Conservation (phyloP, 2,888 invertebrate species). For the Tetragonula carbonaria region DNA sequence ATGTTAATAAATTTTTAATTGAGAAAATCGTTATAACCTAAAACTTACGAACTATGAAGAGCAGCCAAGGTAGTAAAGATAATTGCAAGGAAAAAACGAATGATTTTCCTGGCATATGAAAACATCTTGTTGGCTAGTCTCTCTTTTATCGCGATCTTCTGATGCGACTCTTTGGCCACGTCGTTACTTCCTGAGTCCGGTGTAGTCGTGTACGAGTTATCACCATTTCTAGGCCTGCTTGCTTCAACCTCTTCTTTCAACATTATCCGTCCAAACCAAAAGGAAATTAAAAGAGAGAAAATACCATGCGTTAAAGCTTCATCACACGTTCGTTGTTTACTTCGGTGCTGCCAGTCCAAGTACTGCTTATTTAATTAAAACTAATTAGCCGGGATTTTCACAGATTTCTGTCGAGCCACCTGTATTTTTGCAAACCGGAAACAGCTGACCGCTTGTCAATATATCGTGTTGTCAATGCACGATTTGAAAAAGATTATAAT, state of each 20-base stretch:
- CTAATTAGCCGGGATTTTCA: conserved; percentile 66
- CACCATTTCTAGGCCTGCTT: conserved; percentile 78
- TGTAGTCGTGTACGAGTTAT: conserved; percentile 71
- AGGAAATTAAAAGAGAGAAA: conserved; percentile 44
- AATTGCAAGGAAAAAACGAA: conserved; percentile 87
- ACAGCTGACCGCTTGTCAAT: conserved; percentile 66
- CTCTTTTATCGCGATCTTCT: conserved; percentile 74
- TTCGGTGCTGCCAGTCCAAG: conserved; percentile 1
- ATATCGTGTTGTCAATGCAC: conserved; percentile 41
- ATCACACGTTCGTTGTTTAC: conserved; percentile 52
- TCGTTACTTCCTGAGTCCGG: conserved; percentile 75
- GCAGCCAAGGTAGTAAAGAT: conserved; percentile 89
- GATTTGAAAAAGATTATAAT: no score
- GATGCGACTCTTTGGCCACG: conserved; percentile 76
- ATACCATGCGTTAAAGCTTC: conserved; percentile 54
- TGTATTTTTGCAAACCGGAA: conserved; percentile 62
- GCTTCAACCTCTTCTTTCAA: conserved; percentile 75
- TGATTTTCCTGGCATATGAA: conserved; percentile 87
- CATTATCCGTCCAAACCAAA: conserved; percentile 76
- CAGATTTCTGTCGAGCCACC: conserved; percentile 49
- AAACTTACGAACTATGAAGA: conserved; percentile 89
- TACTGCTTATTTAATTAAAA: conserved; percentile 63
- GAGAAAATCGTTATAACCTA: conserved; percentile 62
- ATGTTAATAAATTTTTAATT: conserved; percentile 30
- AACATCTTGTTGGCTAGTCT: conserved; percentile 84